phyloP scores from a whole-genome alignment of 2,888 invertebrate genomes.

The Aplocera efformata region DNA sequence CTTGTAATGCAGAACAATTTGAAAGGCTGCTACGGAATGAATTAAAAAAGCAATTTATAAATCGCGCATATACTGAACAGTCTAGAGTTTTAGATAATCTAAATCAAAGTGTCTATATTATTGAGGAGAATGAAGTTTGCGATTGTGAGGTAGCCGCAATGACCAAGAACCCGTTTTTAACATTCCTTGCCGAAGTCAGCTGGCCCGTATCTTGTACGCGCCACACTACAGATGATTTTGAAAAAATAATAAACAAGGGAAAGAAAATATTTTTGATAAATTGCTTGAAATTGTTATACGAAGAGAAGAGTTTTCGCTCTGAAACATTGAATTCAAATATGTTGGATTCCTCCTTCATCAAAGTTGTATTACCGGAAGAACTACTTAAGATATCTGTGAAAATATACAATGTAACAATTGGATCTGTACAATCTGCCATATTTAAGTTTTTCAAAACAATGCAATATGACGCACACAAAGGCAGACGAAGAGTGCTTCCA shows the following conservation, averaged over 20 bases:
- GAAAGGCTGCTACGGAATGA: slow-evolving; percentile 10
- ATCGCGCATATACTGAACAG: background rate
- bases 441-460: slow-evolving; percentile 13
- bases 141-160: slow-evolving; percentile 2
- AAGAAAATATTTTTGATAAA: slow-evolving; percentile 13
- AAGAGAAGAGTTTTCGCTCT: slow-evolving; percentile 10
- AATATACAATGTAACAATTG: slow-evolving; percentile 14
- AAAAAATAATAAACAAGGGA: slow-evolving; percentile 3
- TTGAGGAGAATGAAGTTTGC: background rate
- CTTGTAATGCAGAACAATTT: slow-evolving; percentile 10
- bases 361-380: too few relatives aligned
- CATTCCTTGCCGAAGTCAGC: slow-evolving; percentile 10
- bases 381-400: slow-evolving; percentile 5
- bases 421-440: slow-evolving; percentile 15
- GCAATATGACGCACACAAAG: slow-evolving; percentile 1
- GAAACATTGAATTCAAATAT: background rate
- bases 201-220: background rate
- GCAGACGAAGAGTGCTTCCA: slow-evolving; percentile 3
- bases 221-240: slow-evolving; percentile 5
- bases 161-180: slow-evolving; percentile 12
- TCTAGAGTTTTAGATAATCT: background rate
- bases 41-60: slow-evolving; percentile 5
- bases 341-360: too few relatives aligned
- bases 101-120: background rate
- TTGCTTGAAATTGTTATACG: slow-evolving; percentile 11